Evolutionary conservation across 2,113 vertebrate species (phyloP).

Genomic region (Laterallus jamaicensis): DNA sequence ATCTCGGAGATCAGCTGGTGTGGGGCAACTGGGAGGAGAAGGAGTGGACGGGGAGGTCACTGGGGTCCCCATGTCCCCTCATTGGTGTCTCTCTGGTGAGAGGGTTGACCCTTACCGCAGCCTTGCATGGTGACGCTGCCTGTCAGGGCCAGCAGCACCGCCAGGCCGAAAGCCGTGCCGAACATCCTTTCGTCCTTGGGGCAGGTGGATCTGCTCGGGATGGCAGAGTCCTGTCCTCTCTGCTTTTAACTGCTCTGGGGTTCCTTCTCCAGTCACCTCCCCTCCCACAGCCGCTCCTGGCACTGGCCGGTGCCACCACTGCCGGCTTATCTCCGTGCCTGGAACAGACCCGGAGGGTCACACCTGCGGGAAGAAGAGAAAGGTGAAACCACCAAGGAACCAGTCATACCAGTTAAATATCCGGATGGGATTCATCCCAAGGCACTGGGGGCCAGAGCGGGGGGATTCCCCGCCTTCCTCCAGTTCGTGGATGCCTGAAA

Average conservation of each 20-base stretch:
- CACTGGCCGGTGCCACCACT: accelerated
- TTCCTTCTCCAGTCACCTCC: accelerated
- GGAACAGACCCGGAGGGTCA: accelerated
- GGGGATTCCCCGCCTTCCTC: neutral
- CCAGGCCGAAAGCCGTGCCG: accelerated
- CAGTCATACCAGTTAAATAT: neutral
- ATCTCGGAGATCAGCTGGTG: neutral
- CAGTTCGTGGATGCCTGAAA: neutral
- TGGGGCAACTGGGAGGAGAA: constrained; percentile 1
- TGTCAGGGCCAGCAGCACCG: neutral
- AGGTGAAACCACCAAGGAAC: neutral
- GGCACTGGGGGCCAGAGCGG: neutral
- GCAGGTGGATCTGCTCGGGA: neutral
- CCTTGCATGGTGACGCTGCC: accelerated
- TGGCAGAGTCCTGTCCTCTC: neutral
- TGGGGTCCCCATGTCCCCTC: accelerated
- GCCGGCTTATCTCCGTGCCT: neutral
- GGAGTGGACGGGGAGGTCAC: neutral
- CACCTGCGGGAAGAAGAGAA: neutral
- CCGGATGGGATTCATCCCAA: neutral
- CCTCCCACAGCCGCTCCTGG: accelerated
- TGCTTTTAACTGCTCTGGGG: neutral
- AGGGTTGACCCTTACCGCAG: neutral
- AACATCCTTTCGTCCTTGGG: neutral
- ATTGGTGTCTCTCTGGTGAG: accelerated